Base-by-base conservation (phyloP, 2,888 invertebrate genomes). In the Ornithoptera alexandrae region DNA sequence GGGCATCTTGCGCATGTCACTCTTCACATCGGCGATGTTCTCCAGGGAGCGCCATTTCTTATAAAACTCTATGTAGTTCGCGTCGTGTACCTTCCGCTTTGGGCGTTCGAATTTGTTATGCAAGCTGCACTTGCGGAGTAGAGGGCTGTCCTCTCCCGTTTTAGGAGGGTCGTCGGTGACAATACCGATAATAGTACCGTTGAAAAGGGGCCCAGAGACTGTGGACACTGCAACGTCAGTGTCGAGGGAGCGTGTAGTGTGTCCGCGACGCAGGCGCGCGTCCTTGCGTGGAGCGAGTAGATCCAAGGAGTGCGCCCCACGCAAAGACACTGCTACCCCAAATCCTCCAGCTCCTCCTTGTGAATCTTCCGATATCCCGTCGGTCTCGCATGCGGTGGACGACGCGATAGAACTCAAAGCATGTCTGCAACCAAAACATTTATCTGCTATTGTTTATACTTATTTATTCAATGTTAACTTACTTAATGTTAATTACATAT, bases 41-140 rank as follows among this genome's bases (percentile, higher is more conserved):
- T 97, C 97, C 66, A 97, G 90, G 62, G 97, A 97, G 77, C 95
- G 95, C 95, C 97, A 97, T 80, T 96, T 94, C 86, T 96, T 96
- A 75, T 94, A 93, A 76, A 92, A 89, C 81, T 93, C 88, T 64
- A 93, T 90, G 79, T 91, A 91, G 75, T 87, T 86, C 7, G 88
- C 79, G 77, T 92, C 91, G 75, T 85, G 84, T 57, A 85, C 86
- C 79, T 89, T 90, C 72, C 86, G 83, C 63, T 87, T 87, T 72
- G 86, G 80, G 62, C 88, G 86, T 46, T 88, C 90, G 73, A 84
- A 80, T 72, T 88, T 87, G 79, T 85, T 84, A 78, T 84, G 83
- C 57, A 89, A 80, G 78, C 90, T 88, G 76, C 83, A 82, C 74
- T 92, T 90, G 75, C 89, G 87, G 42, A 94, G 84, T 53, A 94